phyloP scores from a whole-genome alignment of 1,140 invertebrate genomes.

The Drosophila lini region DNA sequence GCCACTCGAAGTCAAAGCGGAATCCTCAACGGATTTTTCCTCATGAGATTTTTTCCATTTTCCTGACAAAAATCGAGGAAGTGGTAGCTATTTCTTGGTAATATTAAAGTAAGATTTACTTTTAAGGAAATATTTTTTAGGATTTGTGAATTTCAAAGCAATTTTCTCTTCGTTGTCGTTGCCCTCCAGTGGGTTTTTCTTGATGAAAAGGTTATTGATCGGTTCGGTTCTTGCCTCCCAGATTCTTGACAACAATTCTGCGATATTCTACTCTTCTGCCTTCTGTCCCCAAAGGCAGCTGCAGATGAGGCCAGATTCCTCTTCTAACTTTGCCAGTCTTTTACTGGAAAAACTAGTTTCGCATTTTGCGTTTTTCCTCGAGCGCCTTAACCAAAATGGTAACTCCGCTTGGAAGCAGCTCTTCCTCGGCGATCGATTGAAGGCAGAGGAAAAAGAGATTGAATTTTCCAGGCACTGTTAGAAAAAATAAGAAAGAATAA shows the following conservation, averaged over 20 bases:
- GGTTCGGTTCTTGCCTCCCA: slow-evolving; percentile 36
- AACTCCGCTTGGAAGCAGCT: slow-evolving; percentile 17
- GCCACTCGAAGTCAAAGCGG: not conserved
- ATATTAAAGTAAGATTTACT: not conserved
- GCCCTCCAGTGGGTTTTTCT: slow-evolving; percentile 24
- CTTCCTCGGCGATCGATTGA: slow-evolving; percentile 11
- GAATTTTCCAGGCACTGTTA: slow-evolving; percentile 2
- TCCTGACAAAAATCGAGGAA: not conserved
- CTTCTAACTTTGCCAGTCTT: not conserved
- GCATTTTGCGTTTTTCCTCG: slow-evolving; percentile 34
- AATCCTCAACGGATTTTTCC: slow-evolving; percentile 1
- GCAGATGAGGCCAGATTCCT: slow-evolving; percentile 41
- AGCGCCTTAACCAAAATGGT: slow-evolving; percentile 6
- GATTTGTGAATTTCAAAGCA: not conserved
- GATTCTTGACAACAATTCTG: slow-evolving; percentile 44
- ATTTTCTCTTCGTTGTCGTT: not conserved
- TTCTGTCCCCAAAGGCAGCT: slow-evolving; percentile 1
- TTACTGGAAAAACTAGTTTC: slow-evolving; percentile 45
- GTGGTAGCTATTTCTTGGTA: not conserved
- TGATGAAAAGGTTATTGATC: slow-evolving; percentile 46
- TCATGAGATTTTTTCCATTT: not conserved
- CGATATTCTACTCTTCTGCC: not conserved
- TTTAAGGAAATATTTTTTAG: not conserved
- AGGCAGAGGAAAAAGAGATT: slow-evolving; percentile 10
- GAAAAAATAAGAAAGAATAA: not conserved